phyloP scores from a whole-genome alignment of 2,888 invertebrate genomes.

The Cheiracanthium punctorium region DNA sequence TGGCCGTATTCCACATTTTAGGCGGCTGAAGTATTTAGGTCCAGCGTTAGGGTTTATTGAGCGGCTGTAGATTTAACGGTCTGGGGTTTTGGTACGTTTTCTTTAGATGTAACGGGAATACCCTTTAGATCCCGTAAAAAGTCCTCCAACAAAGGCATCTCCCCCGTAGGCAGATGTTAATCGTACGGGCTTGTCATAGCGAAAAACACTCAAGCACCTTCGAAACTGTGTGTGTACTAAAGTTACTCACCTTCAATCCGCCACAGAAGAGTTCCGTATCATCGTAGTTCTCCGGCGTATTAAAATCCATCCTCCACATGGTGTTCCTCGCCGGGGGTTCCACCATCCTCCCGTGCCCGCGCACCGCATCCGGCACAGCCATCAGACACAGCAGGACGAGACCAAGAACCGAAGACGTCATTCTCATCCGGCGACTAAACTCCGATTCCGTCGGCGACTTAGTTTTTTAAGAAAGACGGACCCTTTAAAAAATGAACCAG shows the following conservation, averaged over 20 bases:
- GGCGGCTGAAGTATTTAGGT: no score
- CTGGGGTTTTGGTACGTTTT: no score
- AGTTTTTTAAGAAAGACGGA: background rate
- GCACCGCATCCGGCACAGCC: background rate
- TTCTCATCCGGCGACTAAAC: background rate
- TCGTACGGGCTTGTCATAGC: no score
- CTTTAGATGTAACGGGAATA: no score
- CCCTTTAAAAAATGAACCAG: background rate
- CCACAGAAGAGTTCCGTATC: conserved; percentile 75
- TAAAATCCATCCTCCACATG: conserved; percentile 83
- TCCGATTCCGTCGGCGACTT: background rate
- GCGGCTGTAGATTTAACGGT: no score
- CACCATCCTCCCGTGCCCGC: conserved; percentile 73
- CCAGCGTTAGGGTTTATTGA: no score
- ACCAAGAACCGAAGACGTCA: background rate
- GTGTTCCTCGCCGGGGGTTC: conserved; percentile 74
- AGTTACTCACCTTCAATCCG: conserved; percentile 75
- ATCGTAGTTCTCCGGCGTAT: conserved; percentile 73
- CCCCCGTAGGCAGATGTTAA: no score
- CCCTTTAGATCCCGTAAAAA: no score
- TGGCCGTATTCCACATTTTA: no score
- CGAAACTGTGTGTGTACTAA: conserved; percentile 65
- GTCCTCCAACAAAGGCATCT: no score
- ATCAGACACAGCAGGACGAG: conserved; percentile 10
- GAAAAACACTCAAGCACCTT: no score